These are phyloP conservation scores for Eustalomyia histrio DNA, from an alignment of 2,888 invertebrate species.

Conservation along the genomic window DNA sequence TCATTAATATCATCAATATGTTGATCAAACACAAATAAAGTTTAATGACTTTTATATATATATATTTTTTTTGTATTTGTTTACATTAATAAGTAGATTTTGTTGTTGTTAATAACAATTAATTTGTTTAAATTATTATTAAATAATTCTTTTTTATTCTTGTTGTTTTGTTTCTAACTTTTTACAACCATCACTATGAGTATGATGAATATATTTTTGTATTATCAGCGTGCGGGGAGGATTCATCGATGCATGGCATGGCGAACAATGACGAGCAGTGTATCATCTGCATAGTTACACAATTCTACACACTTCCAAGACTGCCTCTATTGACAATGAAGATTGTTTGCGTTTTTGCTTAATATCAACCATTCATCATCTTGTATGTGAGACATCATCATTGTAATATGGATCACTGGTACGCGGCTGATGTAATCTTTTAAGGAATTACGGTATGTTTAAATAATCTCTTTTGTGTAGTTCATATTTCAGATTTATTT, in stretches of 20 bases:
- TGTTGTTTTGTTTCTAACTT: conserved; percentile 32
- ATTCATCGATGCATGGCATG: conserved; percentile 38
- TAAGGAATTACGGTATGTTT: conserved; percentile 64
- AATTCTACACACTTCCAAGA: conserved; percentile 37
- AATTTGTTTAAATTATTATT: conserved; percentile 20
- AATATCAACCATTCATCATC: conserved; percentile 18
- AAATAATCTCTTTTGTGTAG: conserved; percentile 60
- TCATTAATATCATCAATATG: conserved; percentile 3
- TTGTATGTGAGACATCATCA: conserved; percentile 20
- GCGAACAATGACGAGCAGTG: conserved; percentile 1
- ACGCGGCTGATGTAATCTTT: conserved; percentile 66
- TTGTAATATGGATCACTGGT: conserved; percentile 63
- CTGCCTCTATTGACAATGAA: conserved; percentile 45
- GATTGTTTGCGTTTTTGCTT: conserved; percentile 28
- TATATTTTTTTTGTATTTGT: conserved; percentile 31
- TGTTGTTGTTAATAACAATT: conserved; percentile 17
- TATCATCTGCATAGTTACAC: conserved; percentile 34
- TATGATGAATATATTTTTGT: too few relatives aligned
- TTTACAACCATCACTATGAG: not conserved
- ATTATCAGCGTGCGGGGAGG: conserved; percentile 34
- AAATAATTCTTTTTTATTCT: not conserved
- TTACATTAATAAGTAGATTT: not conserved
- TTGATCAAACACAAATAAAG: conserved; percentile 59
- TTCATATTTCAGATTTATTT: not conserved
- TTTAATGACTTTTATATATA: conserved; percentile 54